A percentile compares a stretch with the other conserved stretches of the same genome.
Evolutionary conservation across 2,888 invertebrate species (phyloP).

Genomic region (Vanessa cardui): DNA sequence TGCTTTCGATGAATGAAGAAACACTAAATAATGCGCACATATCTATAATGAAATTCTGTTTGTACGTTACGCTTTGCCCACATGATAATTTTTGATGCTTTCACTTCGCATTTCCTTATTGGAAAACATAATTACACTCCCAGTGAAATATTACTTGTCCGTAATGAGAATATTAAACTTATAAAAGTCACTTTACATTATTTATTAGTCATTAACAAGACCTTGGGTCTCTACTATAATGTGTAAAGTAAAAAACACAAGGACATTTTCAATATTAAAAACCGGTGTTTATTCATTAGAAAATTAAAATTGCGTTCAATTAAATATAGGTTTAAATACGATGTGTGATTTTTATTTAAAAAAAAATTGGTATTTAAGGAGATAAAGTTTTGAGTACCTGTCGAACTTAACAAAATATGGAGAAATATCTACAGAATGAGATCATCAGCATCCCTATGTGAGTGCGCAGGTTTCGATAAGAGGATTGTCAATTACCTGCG

Average conservation of each 20-base stretch:
- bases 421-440: slow-evolving; percentile 37
- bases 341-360: background rate
- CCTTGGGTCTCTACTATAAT: background rate
- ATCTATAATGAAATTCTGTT: slow-evolving; percentile 34
- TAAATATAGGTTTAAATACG: background rate
- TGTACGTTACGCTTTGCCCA: slow-evolving; percentile 45
- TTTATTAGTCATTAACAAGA: background rate
- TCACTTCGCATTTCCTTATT: slow-evolving; percentile 36
- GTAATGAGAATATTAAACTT: background rate
- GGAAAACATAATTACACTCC: background rate
- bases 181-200: background rate
- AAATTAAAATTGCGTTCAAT: background rate
- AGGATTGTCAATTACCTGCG: slow-evolving; percentile 60
- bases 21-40: slow-evolving; percentile 22
- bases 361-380: background rate
- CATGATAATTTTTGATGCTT: slow-evolving; percentile 43
- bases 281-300: background rate
- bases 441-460: slow-evolving; percentile 43
- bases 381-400: background rate
- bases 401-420: slow-evolving; percentile 2
- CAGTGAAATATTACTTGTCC: too few relatives aligned
- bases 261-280: background rate
- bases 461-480: slow-evolving; percentile 29
- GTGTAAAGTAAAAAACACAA: slow-evolving; percentile 1
- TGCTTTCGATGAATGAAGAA: slow-evolving; percentile 31